These are phyloP conservation scores for Heliopora coerulea DNA, from an alignment of 92 coral and sea anemone genomes.

Conservation along the genomic window DNA sequence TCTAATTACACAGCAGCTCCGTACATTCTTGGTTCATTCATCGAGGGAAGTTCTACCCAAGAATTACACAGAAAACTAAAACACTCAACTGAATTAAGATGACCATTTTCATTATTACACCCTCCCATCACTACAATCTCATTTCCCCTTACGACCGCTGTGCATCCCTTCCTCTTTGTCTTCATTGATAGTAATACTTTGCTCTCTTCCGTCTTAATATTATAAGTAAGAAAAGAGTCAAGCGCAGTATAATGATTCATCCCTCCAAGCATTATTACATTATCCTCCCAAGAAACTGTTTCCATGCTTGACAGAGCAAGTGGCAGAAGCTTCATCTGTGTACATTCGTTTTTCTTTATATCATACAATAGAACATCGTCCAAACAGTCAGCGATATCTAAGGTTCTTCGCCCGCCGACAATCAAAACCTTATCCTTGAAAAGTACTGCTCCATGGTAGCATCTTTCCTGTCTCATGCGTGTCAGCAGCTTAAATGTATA, in stretches of 20 bases:
- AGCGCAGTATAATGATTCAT: neutral
- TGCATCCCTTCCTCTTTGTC: conserved; percentile 71
- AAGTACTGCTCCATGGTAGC: neutral
- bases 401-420: conserved; percentile 1
- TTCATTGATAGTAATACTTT: conserved; percentile 63
- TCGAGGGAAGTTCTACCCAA: neutral
- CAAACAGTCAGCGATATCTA: neutral
- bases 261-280: conserved; percentile 9
- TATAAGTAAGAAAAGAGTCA: neutral
- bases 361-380: neutral
- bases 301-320: neutral
- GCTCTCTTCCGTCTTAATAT: conserved; percentile 76
- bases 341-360: neutral
- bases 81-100: conserved; percentile 64
- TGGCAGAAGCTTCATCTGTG: neutral
- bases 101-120: conserved; percentile 64
- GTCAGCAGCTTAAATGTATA: conserved; percentile 3
- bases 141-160: conserved; percentile 60
- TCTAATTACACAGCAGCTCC: too few species aligned
- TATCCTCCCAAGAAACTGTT: neutral
- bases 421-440: conserved; percentile 11
- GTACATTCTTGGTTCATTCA: neutral
- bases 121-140: conserved; percentile 75
- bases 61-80: conserved; percentile 23
- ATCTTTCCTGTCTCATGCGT: conserved; percentile 7